A percentile compares a stretch with the other conserved stretches of the same genome.
Evolutionary conservation across 1,140 invertebrate species (phyloP).

Genomic region (Orchesella cincta): DNA sequence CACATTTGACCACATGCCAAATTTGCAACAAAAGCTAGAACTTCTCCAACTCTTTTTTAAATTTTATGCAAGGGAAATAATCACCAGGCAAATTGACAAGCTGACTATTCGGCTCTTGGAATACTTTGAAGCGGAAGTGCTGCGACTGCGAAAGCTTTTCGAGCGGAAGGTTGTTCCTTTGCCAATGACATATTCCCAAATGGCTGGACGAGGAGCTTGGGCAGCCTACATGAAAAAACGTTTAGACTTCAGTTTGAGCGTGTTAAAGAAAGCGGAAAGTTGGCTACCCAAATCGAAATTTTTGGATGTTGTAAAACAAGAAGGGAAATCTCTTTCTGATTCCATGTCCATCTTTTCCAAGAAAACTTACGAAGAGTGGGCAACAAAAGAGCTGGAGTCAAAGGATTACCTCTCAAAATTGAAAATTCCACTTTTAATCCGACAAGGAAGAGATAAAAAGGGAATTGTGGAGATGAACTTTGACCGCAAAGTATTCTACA

Average conservation of each 20-base stretch:
- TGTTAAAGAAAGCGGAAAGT: constrained; percentile 62
- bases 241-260: constrained; percentile 64
- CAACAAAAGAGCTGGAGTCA: neutral
- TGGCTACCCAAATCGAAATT: neutral
- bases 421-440: neutral
- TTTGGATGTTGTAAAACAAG: neutral
- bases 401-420: neutral
- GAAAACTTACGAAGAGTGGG: neutral
- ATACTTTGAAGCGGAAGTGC: constrained; percentile 76
- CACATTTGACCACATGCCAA: constrained; percentile 68
- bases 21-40: constrained; percentile 72
- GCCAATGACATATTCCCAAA: constrained; percentile 67
- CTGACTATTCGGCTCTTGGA: constrained; percentile 68
- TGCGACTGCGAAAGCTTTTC: constrained; percentile 70
- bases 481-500: constrained; percentile 38
- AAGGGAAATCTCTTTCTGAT: neutral
- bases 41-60: constrained; percentile 66
- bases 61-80: constrained; percentile 66
- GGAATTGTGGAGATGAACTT: constrained; percentile 67
- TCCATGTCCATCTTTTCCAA: neutral
- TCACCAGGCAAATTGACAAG: constrained; percentile 58
- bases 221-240: constrained; percentile 65
- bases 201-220: constrained; percentile 69
- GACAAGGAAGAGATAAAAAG: neutral
- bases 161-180: constrained; percentile 65